Evolutionary conservation across 1,140 invertebrate species (phyloP).

Genomic region (Mercenaria mercenaria): DNA sequence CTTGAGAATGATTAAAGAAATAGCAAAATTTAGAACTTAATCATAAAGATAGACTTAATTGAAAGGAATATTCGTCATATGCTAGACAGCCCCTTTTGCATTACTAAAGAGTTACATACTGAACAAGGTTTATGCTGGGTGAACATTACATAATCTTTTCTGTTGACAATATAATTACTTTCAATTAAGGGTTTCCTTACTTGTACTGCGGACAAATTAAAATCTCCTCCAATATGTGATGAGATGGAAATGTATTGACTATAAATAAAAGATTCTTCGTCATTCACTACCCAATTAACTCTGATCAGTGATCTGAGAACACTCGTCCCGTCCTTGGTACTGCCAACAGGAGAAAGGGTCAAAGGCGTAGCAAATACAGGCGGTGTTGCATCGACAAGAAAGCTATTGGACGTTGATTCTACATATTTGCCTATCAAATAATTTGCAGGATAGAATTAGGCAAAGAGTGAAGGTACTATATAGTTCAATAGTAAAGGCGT

Average conservation of each 20-base stretch:
- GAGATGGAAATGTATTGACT: slow-evolving; percentile 37
- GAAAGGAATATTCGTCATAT: no score
- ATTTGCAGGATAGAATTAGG: no score
- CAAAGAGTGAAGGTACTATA: no score
- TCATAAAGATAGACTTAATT: no score
- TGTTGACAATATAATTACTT: no score
- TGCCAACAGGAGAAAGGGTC: background rate
- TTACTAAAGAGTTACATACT: no score
- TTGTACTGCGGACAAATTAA: slow-evolving; percentile 6
- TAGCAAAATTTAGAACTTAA: no score
- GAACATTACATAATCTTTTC: no score
- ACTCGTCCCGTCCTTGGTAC: background rate
- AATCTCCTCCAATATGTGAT: slow-evolving; percentile 58
- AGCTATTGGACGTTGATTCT: slow-evolving; percentile 69
- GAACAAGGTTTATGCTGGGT: no score
- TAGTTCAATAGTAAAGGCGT: no score
- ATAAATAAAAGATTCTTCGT: slow-evolving; percentile 32
- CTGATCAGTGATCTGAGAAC: background rate
- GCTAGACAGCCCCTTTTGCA: no score
- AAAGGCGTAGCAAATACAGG: slow-evolving; percentile 4
- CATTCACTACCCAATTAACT: slow-evolving; percentile 28
- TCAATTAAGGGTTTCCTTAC: background rate
- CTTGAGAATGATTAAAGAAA: no score
- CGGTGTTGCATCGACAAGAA: slow-evolving; percentile 66
- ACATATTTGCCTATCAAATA: slow-evolving; percentile 8